These are phyloP conservation scores for Galbula dea DNA, from an alignment of 2,113 vertebrate genomes.

Conservation along the genomic window DNA sequence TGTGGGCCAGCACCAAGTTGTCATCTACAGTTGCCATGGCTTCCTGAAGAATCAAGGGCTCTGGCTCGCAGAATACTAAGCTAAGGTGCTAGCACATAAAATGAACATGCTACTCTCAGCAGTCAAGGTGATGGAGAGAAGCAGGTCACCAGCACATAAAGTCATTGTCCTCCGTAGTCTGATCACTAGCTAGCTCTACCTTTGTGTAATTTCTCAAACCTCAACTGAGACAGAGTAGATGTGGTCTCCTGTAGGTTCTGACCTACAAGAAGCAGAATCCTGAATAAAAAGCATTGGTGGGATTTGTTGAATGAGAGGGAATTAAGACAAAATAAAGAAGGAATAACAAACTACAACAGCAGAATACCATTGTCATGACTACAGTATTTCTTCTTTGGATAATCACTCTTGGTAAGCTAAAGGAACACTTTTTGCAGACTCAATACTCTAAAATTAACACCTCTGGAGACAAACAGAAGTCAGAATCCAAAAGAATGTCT, in stretches of 20 bases:
- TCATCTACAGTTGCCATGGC: not conserved
- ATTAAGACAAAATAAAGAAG: not conserved
- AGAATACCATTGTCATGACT: too few relatives aligned
- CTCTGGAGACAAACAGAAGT: not conserved
- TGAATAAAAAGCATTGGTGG: not conserved
- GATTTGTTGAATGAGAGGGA: not conserved
- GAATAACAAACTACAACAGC: not conserved
- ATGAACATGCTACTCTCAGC: not conserved
- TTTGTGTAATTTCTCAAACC: fast-evolving
- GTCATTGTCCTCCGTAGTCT: not conserved
- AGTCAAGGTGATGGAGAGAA: not conserved
- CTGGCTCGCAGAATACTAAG: not conserved
- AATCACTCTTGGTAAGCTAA: not conserved
- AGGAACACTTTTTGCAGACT: not conserved
- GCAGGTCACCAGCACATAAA: not conserved
- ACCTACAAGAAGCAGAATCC: not conserved
- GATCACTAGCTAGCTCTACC: not conserved
- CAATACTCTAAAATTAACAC: not conserved
- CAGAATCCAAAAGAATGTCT: not conserved
- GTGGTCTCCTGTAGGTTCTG: not conserved
- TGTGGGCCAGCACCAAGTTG: not conserved
- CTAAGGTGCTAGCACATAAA: not conserved
- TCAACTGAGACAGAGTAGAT: not conserved
- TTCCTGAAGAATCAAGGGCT: not conserved
- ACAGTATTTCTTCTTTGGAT: not conserved